Conservation (phyloP, 2,888 invertebrate species). For the Drosophila macrospina region DNA sequence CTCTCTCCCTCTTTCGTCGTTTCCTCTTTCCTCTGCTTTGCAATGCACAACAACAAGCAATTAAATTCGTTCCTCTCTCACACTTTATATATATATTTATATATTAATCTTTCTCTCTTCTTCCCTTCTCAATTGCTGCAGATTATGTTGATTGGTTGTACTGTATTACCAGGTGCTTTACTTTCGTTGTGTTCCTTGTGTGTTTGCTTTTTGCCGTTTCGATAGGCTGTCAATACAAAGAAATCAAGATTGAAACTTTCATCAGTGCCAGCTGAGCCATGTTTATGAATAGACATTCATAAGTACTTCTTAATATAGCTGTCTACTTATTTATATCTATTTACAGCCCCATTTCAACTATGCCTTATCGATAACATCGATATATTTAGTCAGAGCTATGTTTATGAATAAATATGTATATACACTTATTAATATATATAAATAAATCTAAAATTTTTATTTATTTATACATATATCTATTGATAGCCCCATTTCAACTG, state of each 20-base stretch:
- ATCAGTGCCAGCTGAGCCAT: slow-evolving; percentile 12
- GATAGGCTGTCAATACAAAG: slow-evolving; percentile 17
- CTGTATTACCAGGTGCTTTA: slow-evolving; percentile 72
- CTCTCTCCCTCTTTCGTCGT: slow-evolving; percentile 5
- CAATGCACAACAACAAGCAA: slow-evolving; percentile 23
- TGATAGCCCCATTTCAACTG: no score
- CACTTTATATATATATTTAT: slow-evolving; percentile 4
- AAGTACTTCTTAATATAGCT: neutral
- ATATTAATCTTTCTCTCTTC: neutral
- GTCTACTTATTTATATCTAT: neutral
- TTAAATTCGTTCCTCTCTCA: neutral
- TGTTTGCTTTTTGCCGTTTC: slow-evolving; percentile 2
- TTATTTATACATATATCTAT: no score
- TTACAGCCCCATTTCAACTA: neutral
- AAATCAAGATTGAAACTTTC: slow-evolving; percentile 24
- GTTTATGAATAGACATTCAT: neutral
- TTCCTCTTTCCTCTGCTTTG: slow-evolving; percentile 14
- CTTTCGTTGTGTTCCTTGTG: slow-evolving; percentile 24
- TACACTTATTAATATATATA: no score
- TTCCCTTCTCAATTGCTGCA: neutral
- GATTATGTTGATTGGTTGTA: slow-evolving; percentile 55
- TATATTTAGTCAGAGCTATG: no score
- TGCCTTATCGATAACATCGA: neutral
- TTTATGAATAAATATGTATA: no score
- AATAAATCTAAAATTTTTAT: no score